Percentiles rank a stretch among this genome's conserved stretches.
These are phyloP conservation scores for Oxygymnocypris stewartii DNA, from an alignment of 2,113 vertebrate genomes.

Conservation along the genomic window DNA sequence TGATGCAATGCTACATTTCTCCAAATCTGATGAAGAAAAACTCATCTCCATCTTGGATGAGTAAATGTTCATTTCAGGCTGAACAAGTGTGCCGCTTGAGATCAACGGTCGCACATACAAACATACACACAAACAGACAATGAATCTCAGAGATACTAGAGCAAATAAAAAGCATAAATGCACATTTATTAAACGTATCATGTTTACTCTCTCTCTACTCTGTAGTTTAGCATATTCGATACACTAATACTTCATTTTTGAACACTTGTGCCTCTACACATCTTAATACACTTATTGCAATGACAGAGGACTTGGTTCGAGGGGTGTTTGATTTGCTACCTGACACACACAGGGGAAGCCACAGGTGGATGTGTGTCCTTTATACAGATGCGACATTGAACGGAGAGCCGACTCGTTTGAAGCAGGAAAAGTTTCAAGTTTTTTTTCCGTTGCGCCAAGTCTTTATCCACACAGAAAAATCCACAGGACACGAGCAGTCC, in stretches of 20 bases:
- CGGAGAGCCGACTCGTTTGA: conserved; percentile 20
- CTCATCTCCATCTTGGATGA: no score
- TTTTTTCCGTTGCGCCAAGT: conserved; percentile 40
- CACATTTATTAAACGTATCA: conserved; percentile 65
- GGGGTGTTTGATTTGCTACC: conserved; percentile 50
- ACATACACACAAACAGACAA: conserved; percentile 57
- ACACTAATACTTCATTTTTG: conserved; percentile 62
- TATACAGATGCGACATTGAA: conserved; percentile 76
- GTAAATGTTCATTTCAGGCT: no score
- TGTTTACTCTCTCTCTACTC: conserved; percentile 53
- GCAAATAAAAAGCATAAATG: conserved; percentile 68
- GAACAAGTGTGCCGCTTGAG: neutral
- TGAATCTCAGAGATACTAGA: conserved; percentile 66
- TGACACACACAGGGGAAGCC: conserved; percentile 26
- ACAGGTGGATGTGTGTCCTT: conserved; percentile 65
- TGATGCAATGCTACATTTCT: no score
- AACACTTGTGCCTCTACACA: conserved; percentile 76
- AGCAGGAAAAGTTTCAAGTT: conserved; percentile 14
- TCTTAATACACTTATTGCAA: conserved; percentile 79
- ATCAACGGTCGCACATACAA: neutral
- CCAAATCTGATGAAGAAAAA: no score
- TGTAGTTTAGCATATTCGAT: conserved; percentile 40
- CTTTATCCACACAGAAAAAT: neutral
- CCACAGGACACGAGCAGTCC: neutral
- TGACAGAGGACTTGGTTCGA: conserved; percentile 69